Conservation (phyloP, 2,888 invertebrate genomes). For the Cryptophagus acutangulus region DNA sequence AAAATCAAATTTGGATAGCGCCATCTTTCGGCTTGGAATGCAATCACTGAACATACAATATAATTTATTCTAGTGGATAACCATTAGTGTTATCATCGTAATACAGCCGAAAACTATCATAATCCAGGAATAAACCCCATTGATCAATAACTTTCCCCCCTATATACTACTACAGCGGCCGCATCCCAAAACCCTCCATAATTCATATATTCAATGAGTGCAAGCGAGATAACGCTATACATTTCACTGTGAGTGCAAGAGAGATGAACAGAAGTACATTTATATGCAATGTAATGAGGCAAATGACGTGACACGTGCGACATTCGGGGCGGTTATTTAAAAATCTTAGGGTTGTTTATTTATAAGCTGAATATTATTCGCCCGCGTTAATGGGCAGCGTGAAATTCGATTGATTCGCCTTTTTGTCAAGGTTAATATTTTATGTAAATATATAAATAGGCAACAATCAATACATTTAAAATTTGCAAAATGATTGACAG, state of each 20-base stretch:
- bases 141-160: conserved; percentile 32
- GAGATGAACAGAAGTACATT: conserved; percentile 32
- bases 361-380: too few relatives aligned
- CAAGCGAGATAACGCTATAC: conserved; percentile 4
- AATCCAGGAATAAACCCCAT: conserved; percentile 36
- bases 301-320: conserved; percentile 33
- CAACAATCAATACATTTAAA: too few relatives aligned
- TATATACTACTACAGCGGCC: conserved; percentile 6
- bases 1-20: too few relatives aligned
- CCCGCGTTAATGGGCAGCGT: too few relatives aligned
- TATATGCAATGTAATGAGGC: conserved; percentile 35
- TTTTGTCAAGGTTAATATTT: too few relatives aligned
- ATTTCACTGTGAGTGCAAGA: conserved; percentile 21
- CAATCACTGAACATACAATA: conserved; percentile 9
- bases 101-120: conserved; percentile 39
- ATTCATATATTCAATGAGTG: background rate
- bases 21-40: too few relatives aligned
- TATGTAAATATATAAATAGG: too few relatives aligned
- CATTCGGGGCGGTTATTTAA: too few relatives aligned
- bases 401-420: too few relatives aligned
- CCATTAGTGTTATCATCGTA: conserved; percentile 37
- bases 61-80: conserved; percentile 35
- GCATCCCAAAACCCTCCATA: conserved; percentile 3
- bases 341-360: too few relatives aligned
- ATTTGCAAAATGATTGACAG: too few relatives aligned